phyloP scores from a whole-genome alignment of 2,113 vertebrate species.

The Sula dactylatra region DNA sequence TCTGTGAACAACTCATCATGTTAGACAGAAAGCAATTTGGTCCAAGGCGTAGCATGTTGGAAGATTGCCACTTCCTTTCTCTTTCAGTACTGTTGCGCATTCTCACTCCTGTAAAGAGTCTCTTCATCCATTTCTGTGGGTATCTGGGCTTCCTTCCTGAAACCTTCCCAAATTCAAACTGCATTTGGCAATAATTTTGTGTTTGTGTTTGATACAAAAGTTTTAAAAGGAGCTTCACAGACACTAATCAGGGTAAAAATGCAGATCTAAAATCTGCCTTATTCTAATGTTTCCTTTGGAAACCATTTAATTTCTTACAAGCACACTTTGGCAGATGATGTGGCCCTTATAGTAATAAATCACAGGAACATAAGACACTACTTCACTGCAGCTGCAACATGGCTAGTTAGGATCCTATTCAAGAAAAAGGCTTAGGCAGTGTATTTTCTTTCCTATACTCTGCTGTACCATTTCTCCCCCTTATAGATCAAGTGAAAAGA shows the following conservation, averaged over 20 bases:
- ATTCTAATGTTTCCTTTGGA: constrained; percentile 61
- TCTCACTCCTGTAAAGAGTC: neutral
- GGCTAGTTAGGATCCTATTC: constrained; percentile 77
- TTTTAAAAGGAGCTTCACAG: constrained; percentile 52
- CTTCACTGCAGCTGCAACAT: constrained; percentile 70
- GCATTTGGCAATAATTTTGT: constrained; percentile 36
- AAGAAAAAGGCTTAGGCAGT: constrained; percentile 71
- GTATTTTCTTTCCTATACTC: constrained; percentile 54
- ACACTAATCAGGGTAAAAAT: constrained; percentile 62
- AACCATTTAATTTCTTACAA: constrained; percentile 60
- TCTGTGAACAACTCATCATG: neutral
- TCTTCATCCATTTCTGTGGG: constrained; percentile 11
- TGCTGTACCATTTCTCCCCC: constrained; percentile 64
- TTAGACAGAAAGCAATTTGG: constrained; percentile 28
- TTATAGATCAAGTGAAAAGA: constrained; percentile 68
- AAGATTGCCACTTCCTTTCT: constrained; percentile 23
- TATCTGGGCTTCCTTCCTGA: constrained; percentile 42
- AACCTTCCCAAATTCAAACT: neutral
- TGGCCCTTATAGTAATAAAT: constrained; percentile 68
- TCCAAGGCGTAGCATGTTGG: neutral
- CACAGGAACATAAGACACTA: constrained; percentile 62
- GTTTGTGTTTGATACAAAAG: constrained; percentile 50
- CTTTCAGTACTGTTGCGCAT: neutral
- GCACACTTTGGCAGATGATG: constrained; percentile 64
- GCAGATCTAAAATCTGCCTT: constrained; percentile 59